Evolutionary conservation across 2,797 vertebrate species (phyloP).

Genomic region (Onychomys leucogaster): DNA sequence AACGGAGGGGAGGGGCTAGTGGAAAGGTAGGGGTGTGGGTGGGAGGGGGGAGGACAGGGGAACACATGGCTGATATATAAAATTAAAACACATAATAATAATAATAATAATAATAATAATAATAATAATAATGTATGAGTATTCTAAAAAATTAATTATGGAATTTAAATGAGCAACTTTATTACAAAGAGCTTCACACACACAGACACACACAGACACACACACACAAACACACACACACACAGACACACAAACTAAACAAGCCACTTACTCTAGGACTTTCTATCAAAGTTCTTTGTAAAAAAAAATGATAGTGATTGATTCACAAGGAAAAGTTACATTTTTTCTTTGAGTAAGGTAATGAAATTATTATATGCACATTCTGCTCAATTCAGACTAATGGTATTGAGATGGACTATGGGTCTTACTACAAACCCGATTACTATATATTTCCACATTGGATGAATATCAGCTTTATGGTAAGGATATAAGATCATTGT

Average conservation of each 20-base stretch:
- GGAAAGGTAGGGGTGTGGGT: too few species aligned
- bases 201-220: background rate
- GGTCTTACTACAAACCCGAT: background rate
- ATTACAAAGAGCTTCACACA: background rate
- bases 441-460: background rate
- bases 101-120: too few species aligned
- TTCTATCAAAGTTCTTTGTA: background rate
- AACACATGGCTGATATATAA: too few species aligned
- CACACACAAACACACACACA: background rate
- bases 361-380: background rate
- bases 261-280: background rate
- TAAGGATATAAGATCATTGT: conserved; percentile 32
- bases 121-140: too few species aligned
- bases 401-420: conserved; percentile 17
- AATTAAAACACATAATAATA: too few species aligned
- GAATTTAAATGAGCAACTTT: background rate
- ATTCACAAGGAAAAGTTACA: background rate
- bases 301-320: background rate
- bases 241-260: background rate
- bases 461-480: conserved; percentile 42
- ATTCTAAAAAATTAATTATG: background rate
- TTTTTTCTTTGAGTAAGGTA: conserved; percentile 18
- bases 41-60: too few species aligned
- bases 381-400: conserved; percentile 30
- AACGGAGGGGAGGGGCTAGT: too few species aligned